These are phyloP conservation scores for Caenorhabditis japonica DNA, from an alignment of 2,888 invertebrate species.

Conservation along the genomic window DNA sequence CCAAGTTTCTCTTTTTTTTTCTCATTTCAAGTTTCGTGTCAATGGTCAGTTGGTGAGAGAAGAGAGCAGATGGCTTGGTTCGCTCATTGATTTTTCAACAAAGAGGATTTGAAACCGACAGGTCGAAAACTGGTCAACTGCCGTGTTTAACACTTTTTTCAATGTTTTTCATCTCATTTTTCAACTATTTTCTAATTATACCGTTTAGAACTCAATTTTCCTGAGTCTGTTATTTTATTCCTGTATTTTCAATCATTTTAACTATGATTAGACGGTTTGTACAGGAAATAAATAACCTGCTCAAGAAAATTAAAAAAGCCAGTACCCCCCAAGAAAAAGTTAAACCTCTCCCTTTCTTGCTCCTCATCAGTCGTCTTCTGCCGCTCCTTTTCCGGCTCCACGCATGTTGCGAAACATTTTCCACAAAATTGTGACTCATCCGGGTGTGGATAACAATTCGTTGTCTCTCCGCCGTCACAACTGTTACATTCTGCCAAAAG, in stretches of 20 bases:
- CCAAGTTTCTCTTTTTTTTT: no score
- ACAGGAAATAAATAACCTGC: no score
- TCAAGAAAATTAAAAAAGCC: no score
- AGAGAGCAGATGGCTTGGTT: constrained; percentile 24
- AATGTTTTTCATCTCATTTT: not conserved
- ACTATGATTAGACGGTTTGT: no score
- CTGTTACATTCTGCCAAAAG: constrained; percentile 21
- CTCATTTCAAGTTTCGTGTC: no score
- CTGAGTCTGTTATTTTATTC: no score
- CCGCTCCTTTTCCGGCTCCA: not conserved
- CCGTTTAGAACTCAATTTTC: no score
- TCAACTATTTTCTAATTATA: not conserved
- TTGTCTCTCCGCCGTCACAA: constrained; percentile 36
- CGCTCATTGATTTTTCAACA: constrained; percentile 37
- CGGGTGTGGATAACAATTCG: constrained; percentile 55
- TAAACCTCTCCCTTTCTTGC: constrained; percentile 2
- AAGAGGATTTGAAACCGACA: constrained; percentile 9
- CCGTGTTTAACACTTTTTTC: not conserved
- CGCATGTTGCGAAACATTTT: constrained; percentile 52
- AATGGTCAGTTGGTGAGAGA: constrained; percentile 31
- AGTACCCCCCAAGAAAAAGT: no score
- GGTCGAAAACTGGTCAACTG: not conserved
- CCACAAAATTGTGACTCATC: constrained; percentile 50
- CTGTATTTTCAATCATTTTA: not conserved
- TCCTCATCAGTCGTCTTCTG: constrained; percentile 3